phyloP scores from a whole-genome alignment of 1,140 invertebrate species.

The Uloborus diversus region DNA sequence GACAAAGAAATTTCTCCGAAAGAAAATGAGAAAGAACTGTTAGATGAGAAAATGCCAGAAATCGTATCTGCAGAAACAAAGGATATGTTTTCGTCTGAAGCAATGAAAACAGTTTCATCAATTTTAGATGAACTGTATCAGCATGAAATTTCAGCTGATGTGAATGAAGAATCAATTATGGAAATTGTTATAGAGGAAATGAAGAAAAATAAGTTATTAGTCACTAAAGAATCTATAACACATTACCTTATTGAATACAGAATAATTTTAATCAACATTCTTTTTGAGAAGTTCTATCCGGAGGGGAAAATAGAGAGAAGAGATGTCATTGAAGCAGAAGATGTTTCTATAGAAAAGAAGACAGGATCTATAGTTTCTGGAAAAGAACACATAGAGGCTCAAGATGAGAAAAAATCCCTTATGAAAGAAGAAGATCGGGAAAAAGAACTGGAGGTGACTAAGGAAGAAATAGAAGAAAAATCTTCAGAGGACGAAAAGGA shows the following conservation, averaged over 20 bases:
- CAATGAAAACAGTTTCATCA: no score
- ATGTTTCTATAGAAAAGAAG: constrained; percentile 66
- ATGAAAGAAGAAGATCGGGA: no score
- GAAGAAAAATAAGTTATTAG: neutral
- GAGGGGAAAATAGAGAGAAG: constrained; percentile 65
- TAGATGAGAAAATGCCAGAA: neutral
- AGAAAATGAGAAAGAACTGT: neutral
- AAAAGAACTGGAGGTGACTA: no score
- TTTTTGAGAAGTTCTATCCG: no score
- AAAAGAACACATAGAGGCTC: neutral
- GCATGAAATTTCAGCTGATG: no score
- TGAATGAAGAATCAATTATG: no score
- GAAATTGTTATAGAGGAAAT: no score
- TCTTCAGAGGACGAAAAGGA: constrained; percentile 13
- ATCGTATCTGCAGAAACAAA: neutral
- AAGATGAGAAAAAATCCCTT: no score
- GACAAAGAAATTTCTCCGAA: neutral
- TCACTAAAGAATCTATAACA: neutral
- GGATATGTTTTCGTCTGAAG: no score
- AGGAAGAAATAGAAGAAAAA: neutral
- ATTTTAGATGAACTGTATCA: no score
- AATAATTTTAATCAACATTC: no score
- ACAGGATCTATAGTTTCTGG: no score
- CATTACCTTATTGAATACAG: constrained; percentile 54
- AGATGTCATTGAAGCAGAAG: constrained; percentile 60